Evolutionary conservation across 2,888 invertebrate species (phyloP).

Genomic region (Lottia gigantea): DNA sequence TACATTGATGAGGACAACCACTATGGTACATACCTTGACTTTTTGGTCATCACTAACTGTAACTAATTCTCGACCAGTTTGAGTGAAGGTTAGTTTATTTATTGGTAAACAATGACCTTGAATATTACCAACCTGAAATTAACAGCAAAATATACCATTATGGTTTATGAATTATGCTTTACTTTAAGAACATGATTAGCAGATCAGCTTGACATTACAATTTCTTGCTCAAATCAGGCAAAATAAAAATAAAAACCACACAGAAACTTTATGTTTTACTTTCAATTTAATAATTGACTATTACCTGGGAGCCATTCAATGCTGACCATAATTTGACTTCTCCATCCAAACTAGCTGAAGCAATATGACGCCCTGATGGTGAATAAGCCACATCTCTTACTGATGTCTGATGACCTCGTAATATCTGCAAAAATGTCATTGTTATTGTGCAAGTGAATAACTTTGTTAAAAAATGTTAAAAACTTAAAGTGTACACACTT

Average conservation of each 20-base stretch:
- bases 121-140: conserved; percentile 59
- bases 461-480: too few species aligned
- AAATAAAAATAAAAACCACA: too few species aligned
- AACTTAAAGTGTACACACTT: too few species aligned
- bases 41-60: conserved; percentile 66
- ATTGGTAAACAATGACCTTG: conserved; percentile 63
- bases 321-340: conserved; percentile 67
- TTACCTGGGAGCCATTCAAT: conserved; percentile 59
- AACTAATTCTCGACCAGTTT: conserved; percentile 59
- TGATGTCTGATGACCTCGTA: conserved; percentile 65
- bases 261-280: too few species aligned
- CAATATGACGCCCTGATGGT: conserved; percentile 62
- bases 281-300: too few species aligned
- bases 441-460: too few species aligned
- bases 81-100: conserved; percentile 62
- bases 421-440: conserved; percentile 44
- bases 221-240: too few species aligned
- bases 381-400: conserved; percentile 65
- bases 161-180: too few species aligned
- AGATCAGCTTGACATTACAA: too few species aligned
- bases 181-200: too few species aligned
- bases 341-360: conserved; percentile 66
- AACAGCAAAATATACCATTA: background rate
- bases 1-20: background rate
- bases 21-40: conserved; percentile 56